phyloP scores from a whole-genome alignment of 2,797 vertebrate genomes.

The Choloepus didactylus region DNA sequence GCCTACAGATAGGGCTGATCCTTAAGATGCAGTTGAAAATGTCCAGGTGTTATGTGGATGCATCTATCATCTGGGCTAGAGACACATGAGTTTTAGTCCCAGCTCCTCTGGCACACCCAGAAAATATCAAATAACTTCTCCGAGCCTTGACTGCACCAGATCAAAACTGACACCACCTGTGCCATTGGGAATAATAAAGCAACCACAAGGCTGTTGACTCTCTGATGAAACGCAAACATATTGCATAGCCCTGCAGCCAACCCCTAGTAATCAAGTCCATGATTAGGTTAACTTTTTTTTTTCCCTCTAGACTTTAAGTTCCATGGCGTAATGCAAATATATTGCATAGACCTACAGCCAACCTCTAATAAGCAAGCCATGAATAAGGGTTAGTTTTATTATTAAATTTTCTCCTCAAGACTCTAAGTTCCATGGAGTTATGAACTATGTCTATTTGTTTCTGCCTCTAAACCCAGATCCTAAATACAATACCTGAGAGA shows the following conservation, averaged over 20 bases:
- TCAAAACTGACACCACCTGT: not conserved
- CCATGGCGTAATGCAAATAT: not conserved
- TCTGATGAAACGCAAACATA: not conserved
- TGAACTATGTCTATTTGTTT: not conserved
- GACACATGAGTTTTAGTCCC: constrained; percentile 5
- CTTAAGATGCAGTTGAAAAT: not conserved
- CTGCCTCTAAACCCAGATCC: not conserved
- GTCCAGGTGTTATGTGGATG: not conserved
- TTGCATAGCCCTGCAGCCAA: not conserved
- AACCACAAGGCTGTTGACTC: not conserved
- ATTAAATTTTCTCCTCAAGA: not conserved
- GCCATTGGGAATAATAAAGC: not conserved
- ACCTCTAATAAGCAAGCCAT: not conserved
- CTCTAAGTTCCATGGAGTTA: not conserved
- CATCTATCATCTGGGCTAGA: not conserved
- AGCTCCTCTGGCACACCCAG: not conserved
- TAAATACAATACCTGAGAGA: not conserved
- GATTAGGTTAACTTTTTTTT: not conserved
- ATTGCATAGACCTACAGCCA: not conserved
- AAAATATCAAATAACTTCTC: not conserved
- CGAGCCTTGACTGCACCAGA: not conserved
- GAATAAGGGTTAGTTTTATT: not conserved
- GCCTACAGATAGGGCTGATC: not conserved
- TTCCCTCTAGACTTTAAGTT: not conserved
- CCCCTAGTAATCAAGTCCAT: not conserved